Evolutionary conservation across 2,888 invertebrate species (phyloP), one percentile per base, ranked within the genome.

Genomic region (Glaucopsyche alexis): DNA sequence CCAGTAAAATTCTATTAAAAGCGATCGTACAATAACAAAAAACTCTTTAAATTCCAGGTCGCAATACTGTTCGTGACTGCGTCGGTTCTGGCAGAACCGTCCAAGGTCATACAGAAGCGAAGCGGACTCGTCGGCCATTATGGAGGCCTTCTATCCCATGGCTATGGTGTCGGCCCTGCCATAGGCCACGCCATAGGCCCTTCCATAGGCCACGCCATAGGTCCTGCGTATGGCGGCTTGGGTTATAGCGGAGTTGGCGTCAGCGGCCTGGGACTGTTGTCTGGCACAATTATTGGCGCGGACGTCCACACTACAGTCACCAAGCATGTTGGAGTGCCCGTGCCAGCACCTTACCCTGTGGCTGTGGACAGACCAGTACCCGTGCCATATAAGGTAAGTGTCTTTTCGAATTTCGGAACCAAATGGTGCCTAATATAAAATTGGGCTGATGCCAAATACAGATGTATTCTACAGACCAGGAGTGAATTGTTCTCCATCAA

Each of bases 301-400:
- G 89, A 93, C 75, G 88, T 92, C 0, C 93, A 93, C 76, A 93
- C 93, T 0, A 93, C 93, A 0, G 91, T 93, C 7, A 93, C 93
- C 14, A 91, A 91, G 77, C 93, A 93, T 76, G 85, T 93, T 5
- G 93, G 93, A 1, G 88, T 92, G 0, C 93, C 93, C 0, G 89
- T 92, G 0, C 91, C 93, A 0, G 93, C 92, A 0, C 93, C 93
- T 1, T 93, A 91, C 74, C 91, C 93, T 5, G 93, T 93, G 0
- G 86, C 92, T 11, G 91, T 93, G 0, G 92, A 93, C 74, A 87
- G 91, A 65, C 93, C 92, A 13, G 88, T 88, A n/a, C 89, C 93
- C 6, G 88, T 89, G 55, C 87, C 93, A 6, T 89, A 90, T 13
- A 93, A 84, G 84, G 93, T 92, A 75, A 79, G 81, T 2, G 14